Conservation (phyloP, 30 jellyfish, hydroid and myxozoan genomes). For the Aurelia sp. region DNA sequence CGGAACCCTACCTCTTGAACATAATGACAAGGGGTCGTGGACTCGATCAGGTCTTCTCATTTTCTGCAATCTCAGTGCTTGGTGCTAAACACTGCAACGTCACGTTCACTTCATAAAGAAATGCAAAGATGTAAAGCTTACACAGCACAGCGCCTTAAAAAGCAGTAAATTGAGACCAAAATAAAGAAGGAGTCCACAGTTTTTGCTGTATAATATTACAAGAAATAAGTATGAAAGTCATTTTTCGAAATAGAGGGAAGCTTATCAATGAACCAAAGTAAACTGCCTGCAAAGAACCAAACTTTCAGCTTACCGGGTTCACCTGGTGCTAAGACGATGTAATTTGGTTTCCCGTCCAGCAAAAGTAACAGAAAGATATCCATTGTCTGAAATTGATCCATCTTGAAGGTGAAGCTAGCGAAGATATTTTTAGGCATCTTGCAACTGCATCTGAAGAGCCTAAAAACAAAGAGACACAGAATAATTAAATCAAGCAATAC, state of each 20-base stretch:
- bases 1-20: too few species aligned
- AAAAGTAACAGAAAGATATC: slow-evolving; percentile 55
- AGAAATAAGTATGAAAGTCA: background rate
- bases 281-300: background rate
- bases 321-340: slow-evolving; percentile 43
- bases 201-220: too few species aligned
- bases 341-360: slow-evolving; percentile 50
- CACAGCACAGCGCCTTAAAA: too few species aligned
- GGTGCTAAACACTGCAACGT: too few species aligned
- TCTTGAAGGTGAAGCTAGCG: slow-evolving; percentile 69
- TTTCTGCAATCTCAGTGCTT: too few species aligned
- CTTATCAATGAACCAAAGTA: background rate
- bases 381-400: slow-evolving; percentile 1
- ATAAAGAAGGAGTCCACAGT: too few species aligned
- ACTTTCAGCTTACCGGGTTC: background rate
- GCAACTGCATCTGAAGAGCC: slow-evolving; percentile 77
- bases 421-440: slow-evolving; percentile 30
- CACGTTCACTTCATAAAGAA: too few species aligned
- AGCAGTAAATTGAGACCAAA: too few species aligned
- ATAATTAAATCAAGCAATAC: too few species aligned
- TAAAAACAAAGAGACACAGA: background rate
- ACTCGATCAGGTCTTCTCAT: too few species aligned
- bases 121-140: too few species aligned
- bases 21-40: too few species aligned
- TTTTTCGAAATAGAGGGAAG: background rate